Base-by-base conservation (phyloP, 2,797 vertebrate genomes). In the Scomberomorus guttatus region DNA sequence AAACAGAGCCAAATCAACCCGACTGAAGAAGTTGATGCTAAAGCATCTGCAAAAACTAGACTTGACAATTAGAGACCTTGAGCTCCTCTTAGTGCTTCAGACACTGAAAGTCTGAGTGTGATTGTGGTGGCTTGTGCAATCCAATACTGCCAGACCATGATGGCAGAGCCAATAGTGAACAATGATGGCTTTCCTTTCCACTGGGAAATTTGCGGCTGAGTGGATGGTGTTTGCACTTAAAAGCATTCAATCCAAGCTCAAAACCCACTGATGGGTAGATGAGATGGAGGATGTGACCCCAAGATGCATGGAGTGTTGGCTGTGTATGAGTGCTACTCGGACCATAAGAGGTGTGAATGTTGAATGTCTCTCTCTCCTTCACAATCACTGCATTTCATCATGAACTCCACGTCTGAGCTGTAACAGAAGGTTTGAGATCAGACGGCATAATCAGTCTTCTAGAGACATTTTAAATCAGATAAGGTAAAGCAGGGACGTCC, bases 121-220 rank as follows among this genome's bases (percentile, higher is more conserved):
- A 90, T 81, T 91, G 79, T 79, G 88, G 89, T 80, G 85, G 79
- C 84, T 78, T 72, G 61, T 75, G 89, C 82, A 94, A 94, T 75
- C 75, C 85, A 87, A 92, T 68, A 90, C 86, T 52, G 27, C 50
- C 44, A 13, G 63, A 67, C 80, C 84, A 82, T 82, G 86, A 90
- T 82, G 78, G 80, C 76, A 44, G 46, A 84, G 84, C 66, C 72
- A 86, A 57, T 60, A 67, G 77, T 66, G 70, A 87, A 76, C 85
- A 79, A 79, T 89, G 91, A 92, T 91, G 80, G 83, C 83, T 90
- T 84, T 81, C 59, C 68, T 77, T 85, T 82, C 81, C 81, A 72
- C 48, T 75, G 80, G 85, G 87, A 81, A 76, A 65, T 66, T 51
- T 88, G 87, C 62, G 83, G 85, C 18, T 20, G 46, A 1, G 67